Evolutionary conservation across 2,888 invertebrate genomes (phyloP).

Genomic region (Oxytorus armatus): DNA sequence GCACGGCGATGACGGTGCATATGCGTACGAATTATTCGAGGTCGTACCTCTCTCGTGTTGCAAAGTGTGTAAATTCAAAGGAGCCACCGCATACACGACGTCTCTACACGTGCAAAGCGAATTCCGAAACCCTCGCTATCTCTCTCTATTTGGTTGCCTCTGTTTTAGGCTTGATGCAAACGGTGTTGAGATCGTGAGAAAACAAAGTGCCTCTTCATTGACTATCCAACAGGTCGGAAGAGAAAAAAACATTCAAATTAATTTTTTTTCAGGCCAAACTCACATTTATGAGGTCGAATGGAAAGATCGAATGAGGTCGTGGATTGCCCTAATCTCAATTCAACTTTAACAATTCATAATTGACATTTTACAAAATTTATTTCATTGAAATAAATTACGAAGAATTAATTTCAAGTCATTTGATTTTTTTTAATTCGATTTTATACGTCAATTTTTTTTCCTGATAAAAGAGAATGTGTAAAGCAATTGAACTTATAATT

Average conservation of each 20-base stretch:
- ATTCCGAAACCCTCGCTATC: conserved; percentile 51
- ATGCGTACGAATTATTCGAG: conserved; percentile 65
- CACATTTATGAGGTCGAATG: too few relatives aligned
- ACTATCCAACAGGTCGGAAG: conserved; percentile 52
- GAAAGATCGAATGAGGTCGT: too few relatives aligned
- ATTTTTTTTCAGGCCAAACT: too few relatives aligned
- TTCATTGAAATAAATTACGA: background rate
- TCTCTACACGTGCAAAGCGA: conserved; percentile 43
- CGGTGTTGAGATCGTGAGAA: conserved; percentile 39
- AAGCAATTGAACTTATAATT: conserved; percentile 8
- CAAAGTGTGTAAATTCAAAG: conserved; percentile 54
- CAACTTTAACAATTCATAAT: too few relatives aligned
- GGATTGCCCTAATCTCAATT: too few relatives aligned
- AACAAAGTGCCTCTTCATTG: conserved; percentile 55
- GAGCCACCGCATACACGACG: conserved; percentile 38
- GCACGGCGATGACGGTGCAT: conserved; percentile 50
- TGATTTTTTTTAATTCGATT: too few relatives aligned
- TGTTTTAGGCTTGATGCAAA: conserved; percentile 44
- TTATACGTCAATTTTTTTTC: too few relatives aligned
- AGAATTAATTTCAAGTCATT: too few relatives aligned
- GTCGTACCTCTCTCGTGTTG: conserved; percentile 56
- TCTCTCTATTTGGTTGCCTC: conserved; percentile 32
- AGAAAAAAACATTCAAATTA: background rate
- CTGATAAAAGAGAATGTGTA: background rate
- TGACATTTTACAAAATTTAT: too few relatives aligned